Base-by-base conservation (phyloP, 2,113 vertebrate species). In the Otis tarda region DNA sequence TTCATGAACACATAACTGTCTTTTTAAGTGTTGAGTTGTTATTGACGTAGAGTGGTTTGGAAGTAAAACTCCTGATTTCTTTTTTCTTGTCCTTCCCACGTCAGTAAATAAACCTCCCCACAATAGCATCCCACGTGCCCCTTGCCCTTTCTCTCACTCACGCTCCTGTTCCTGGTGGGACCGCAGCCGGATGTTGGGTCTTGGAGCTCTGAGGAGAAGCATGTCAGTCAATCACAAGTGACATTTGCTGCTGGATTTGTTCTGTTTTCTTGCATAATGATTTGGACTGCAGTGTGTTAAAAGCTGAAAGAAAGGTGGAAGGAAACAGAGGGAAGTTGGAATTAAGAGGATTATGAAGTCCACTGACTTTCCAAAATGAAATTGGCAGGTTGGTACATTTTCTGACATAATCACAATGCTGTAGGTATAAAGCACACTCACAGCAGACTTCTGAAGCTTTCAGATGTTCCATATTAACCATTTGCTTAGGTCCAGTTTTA, bases 1-100 rank as follows among this genome's bases (percentile, higher is more conserved):
- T 92, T 59, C 37, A 41, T 16, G 35, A 92, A 83, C 28, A 64
- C 1, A 0, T 70, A 74, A 59, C 74, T 81, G 0, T 67, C 16
- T 59, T 83, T 79, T 71, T 35, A 80, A 39, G 10, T 50, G 23
- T 52, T 82, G 27, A 10, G 10, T 31, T 57, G 12, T 4, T 61
- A 20, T 52, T 71, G n/a, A 5, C 0, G 0, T n/a, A 25, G 57
- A 41, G 25, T 0, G 0, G 5, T 70, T 88, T 81, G 47, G 56
- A 92, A 89, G 14, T 9, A 47, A 4, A 70, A 10, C 5, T 61
- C 9, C 10, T 68, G 7, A 25, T 77, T 73, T 52, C 4, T 83
- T 41, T 30, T 13, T 14, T 45, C 17, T 63, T 83, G 33, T 70
- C 21, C 9, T 4, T 10, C 8, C 16, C 9, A 24, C 6, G 43